Percentiles rank a stretch among this genome's conserved stretches.
Evolutionary conservation across 1,140 invertebrate genomes (phyloP).

Genomic region (Triops longicaudatus): DNA sequence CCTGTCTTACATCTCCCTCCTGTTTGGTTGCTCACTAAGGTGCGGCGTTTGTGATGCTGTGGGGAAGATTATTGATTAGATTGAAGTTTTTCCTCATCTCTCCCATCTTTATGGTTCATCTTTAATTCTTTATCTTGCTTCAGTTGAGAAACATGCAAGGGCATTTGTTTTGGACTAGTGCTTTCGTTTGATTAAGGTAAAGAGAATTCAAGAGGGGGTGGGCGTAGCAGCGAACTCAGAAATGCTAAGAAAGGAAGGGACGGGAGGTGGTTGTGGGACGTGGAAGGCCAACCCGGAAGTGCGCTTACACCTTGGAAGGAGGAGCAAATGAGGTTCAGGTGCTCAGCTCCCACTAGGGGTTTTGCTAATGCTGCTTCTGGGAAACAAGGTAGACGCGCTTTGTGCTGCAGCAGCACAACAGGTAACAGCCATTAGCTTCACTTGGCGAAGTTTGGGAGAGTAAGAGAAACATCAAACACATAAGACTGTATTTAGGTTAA

Average conservation of each 20-base stretch:
- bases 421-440: constrained; percentile 10
- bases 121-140: background rate
- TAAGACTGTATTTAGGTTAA: background rate
- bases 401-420: background rate
- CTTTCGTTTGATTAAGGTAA: background rate
- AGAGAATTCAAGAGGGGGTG: background rate
- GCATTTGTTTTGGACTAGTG: background rate
- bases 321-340: constrained; percentile 11
- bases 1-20: background rate
- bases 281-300: background rate
- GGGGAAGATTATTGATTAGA: constrained; percentile 13
- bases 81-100: background rate
- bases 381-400: background rate
- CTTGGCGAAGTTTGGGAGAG: background rate
- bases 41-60: background rate
- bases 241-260: no score
- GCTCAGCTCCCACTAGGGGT: background rate
- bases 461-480: constrained; percentile 4
- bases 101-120: background rate
- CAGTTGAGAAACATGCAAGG: background rate
- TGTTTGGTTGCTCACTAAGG: background rate
- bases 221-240: no score
- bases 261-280: background rate
- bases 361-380: constrained; percentile 11
- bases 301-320: background rate